These are phyloP conservation scores for Mormyrops boulengeri DNA, from an alignment of 2,797 vertebrate genomes.

Conservation along the genomic window DNA sequence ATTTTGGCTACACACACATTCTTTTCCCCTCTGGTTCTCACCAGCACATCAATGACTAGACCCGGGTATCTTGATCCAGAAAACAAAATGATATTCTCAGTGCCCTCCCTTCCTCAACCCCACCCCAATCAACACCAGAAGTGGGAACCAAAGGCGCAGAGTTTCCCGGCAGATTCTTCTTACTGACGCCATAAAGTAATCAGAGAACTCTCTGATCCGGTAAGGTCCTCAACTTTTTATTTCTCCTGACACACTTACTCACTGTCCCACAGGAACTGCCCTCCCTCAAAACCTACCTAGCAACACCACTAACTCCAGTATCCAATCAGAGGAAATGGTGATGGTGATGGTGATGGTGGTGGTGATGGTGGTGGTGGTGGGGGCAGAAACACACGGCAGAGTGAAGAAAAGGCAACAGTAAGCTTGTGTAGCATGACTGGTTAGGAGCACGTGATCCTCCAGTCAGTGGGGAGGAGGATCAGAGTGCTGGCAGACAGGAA, in stretches of 20 bases:
- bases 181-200: not conserved
- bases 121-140: not conserved
- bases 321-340: constrained; percentile 30
- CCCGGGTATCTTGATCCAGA: not conserved
- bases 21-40: not conserved
- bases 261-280: not conserved
- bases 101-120: not conserved
- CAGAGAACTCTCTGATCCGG: not conserved
- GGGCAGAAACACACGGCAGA: not conserved
- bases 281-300: constrained; percentile 11
- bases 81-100: not conserved
- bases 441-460: not conserved
- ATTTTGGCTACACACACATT: not conserved
- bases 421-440: not conserved
- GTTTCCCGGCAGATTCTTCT: not conserved
- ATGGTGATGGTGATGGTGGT: no score
- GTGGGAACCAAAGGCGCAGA: not conserved
- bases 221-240: not conserved
- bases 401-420: constrained; percentile 12
- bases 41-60: not conserved
- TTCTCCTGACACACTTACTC: not conserved
- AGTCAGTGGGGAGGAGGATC: not conserved
- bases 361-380: no score
- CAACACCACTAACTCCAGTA: not conserved
- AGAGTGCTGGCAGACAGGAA: not conserved